These are phyloP conservation scores for Eupithecia vulgata DNA, from an alignment of 2,888 invertebrate species.

Conservation along the genomic window DNA sequence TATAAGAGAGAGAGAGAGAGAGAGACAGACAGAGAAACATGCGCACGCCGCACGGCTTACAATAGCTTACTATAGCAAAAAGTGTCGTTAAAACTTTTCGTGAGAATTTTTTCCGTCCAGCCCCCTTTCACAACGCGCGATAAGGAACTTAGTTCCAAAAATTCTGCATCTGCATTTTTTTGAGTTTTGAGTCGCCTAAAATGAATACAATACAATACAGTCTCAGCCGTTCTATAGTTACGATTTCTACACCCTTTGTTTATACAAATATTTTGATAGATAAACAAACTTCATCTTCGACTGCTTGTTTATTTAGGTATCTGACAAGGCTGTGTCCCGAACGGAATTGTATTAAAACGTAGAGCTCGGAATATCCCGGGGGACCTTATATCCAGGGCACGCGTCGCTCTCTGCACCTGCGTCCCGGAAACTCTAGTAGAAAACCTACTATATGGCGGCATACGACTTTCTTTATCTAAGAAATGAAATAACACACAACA, in stretches of 20 bases:
- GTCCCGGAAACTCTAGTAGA: conserved; percentile 4
- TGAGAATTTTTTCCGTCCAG: no score
- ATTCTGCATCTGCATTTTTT: no score
- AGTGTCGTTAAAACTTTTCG: no score
- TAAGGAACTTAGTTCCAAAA: no score
- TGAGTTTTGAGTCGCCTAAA: no score
- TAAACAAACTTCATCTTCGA: conserved; percentile 1
- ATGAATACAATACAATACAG: no score
- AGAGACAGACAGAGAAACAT: no score
- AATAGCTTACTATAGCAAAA: no score
- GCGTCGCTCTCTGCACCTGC: conserved; percentile 1
- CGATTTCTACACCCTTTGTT: background rate
- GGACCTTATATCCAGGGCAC: background rate
- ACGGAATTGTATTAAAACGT: conserved; percentile 9
- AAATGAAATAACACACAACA: no score
- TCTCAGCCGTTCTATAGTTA: background rate
- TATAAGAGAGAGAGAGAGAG: no score
- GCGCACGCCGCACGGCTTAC: no score
- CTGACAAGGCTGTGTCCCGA: background rate
- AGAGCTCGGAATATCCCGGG: conserved; percentile 1
- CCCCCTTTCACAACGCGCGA: no score
- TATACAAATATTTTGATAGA: background rate
- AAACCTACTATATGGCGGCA: background rate
- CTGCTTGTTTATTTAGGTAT: conserved; percentile 10
- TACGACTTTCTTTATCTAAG: background rate